Evolutionary conservation across 1,140 invertebrate species (phyloP), one percentile per base, ranked within the genome.

Genomic region (Potamilus streckersoni): DNA sequence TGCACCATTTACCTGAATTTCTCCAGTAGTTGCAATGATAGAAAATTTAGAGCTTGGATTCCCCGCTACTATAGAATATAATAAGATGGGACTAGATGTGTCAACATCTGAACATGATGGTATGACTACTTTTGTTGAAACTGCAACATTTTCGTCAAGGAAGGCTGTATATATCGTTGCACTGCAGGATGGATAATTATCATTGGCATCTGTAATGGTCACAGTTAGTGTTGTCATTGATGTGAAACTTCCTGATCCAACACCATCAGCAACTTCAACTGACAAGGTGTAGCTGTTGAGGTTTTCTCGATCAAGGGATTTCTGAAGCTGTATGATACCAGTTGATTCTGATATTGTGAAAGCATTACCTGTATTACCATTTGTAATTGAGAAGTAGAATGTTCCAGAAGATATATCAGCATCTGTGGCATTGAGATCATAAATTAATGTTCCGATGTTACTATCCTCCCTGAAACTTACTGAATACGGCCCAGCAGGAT

Each of bases 211-310:
- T 16, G 60, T 71, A n/a, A 83, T 71, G 2, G 76, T 73, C 16
- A 83, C 62, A 23, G 73, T 66, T 20, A 83, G 68, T 55, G 77
- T 81, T 11, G 75, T 67, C n/a, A 72, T 78, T 16, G 71, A 70
- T 15, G 71, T 74, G 17, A 59, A 27, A 19, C 74, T 68, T 13
- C 94, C 92, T 0, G 95, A 94, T 6, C 91, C 92, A 1, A 96
- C 96, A 86, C 95, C 94, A 89, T 98, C 96, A 76, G 93, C 91
- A 1, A 95, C 96, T 90, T 96, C 95, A 17, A 95, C 93, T 4
- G 95, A 93, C n/a, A 98, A 88, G 76, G 95, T 95, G 89, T 97
- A 95, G 0, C 92, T 89, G 20, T 72, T 27, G 2, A 72, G 69
- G 17, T 59, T 66, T 64, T 84, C 83, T 55, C 76, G 63, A 38